Conservation (phyloP, 2,888 invertebrate genomes). For the Mesodorylaimus sp. region DNA sequence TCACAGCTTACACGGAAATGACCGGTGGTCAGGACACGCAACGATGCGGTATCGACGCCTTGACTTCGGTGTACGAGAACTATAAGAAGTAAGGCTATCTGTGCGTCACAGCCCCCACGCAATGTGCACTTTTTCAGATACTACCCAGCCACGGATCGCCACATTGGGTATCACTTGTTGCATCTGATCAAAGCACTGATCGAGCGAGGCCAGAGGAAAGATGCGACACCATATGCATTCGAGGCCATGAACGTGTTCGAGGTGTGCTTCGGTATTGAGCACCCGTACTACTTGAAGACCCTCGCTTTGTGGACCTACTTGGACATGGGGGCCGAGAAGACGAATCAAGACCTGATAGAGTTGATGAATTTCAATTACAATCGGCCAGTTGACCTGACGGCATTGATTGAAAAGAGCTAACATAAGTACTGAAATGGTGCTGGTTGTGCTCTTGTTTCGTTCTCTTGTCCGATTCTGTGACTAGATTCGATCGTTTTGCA, state of each 20-base stretch:
- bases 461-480: too few relatives aligned
- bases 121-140: conserved; percentile 16
- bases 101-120: too few relatives aligned
- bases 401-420: too few relatives aligned
- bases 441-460: too few relatives aligned
- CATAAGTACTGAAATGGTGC: too few relatives aligned
- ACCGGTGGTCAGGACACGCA: conserved; percentile 19
- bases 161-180: conserved; percentile 24
- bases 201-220: conserved; percentile 18
- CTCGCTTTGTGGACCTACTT: conserved; percentile 27
- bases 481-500: too few relatives aligned
- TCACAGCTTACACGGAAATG: conserved; percentile 21
- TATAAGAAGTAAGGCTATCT: conserved; percentile 16
- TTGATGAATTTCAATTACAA: conserved; percentile 18
- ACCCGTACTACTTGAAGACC: conserved; percentile 26
- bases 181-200: conserved; percentile 22
- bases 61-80: conserved; percentile 22
- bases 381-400: conserved; percentile 10
- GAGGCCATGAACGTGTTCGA: conserved; percentile 29
- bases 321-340: conserved; percentile 21
- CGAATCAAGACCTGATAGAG: conserved; percentile 19
- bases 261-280: conserved; percentile 24
- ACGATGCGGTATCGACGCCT: conserved; percentile 14
- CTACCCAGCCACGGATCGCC: conserved; percentile 24
- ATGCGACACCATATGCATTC: conserved; percentile 24